Base-by-base conservation (phyloP, 2,888 invertebrate species). In the Drosophila recens region DNA sequence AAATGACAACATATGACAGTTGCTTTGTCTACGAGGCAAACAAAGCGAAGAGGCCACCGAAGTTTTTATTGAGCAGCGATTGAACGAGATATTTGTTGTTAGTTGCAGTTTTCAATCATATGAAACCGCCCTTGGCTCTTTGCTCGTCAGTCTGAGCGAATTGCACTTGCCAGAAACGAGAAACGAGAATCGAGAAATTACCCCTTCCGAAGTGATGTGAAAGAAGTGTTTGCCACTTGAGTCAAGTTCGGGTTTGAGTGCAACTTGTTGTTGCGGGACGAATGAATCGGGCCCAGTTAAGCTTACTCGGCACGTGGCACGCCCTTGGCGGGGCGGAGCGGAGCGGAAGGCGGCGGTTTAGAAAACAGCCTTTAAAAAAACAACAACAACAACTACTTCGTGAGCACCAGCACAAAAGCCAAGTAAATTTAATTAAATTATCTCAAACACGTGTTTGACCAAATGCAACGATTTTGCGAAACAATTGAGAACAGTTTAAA, bases 381-480 rank as follows among this genome's bases (percentile, higher is more conserved):
- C 34, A 53, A 11, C 23, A 67, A 72, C 4, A 34, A 57, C 34
- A 40, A 11, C 34, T 36, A 36, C 43, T n/a, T 10, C n/a, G n/a
- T n/a, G 6, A 36, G n/a, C 23, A 40, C n/a, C 49, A 27, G 13
- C 49, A 80, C 62, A 69, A 80, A 75, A 75, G 89, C 72, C 83
- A 90, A 90, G 89, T 88, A 90, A 90, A 91, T 90, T 87, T 90
- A 87, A 87, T 87, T 91, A 87, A 90, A 90, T 90, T 90, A 91
- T 90, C 89, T 78, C 66, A 66, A 90, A 85, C 91, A 91, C 91
- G 90, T 91, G 91, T 87, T 89, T 88, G 90, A 81, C 90, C 90
- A 90, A 90, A 90, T 90, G 91, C 90, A 89, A 79, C 80, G 87
- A 90, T 90, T 91, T 87, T 68, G 52, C 65, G 43, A 83, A 87